phyloP scores from a whole-genome alignment of 2,113 vertebrate species.

The Meles meles region DNA sequence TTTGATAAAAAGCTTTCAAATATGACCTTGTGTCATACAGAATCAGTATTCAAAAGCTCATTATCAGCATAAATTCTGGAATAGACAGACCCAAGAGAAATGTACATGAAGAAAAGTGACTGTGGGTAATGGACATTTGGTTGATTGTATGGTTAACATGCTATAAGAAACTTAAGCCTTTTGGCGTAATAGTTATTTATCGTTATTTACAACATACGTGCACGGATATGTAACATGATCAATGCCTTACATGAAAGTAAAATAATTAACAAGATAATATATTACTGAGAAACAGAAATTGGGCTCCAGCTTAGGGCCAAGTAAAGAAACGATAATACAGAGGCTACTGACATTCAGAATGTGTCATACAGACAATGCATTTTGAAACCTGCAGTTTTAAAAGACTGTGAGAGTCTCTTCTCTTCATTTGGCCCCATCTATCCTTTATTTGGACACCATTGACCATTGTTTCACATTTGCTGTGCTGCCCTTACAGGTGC shows the following conservation, averaged over 20 bases:
- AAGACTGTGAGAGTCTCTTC: background rate
- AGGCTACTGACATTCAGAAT: background rate
- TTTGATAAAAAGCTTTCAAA: slow-evolving; percentile 51
- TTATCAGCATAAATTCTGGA: slow-evolving; percentile 37
- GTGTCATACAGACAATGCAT: background rate
- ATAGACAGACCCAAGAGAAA: slow-evolving; percentile 3
- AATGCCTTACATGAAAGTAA: background rate
- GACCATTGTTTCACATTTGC: background rate
- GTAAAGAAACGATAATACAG: background rate
- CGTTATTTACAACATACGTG: background rate
- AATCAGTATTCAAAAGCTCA: slow-evolving; percentile 6
- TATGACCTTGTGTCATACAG: slow-evolving; percentile 2
- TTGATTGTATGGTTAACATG: background rate
- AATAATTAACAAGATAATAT: slow-evolving; percentile 23
- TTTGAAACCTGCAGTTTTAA: slow-evolving; percentile 28
- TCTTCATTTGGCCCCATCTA: background rate
- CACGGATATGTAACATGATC: background rate
- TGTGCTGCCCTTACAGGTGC: background rate
- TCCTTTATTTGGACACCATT: background rate
- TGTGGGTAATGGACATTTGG: background rate
- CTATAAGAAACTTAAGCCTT: background rate
- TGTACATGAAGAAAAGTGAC: background rate
- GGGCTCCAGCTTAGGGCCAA: background rate
- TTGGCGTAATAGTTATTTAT: background rate
- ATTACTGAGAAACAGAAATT: slow-evolving; percentile 4